phyloP scores from a whole-genome alignment of 2,888 invertebrate species.

The Pterobdella sp. region DNA sequence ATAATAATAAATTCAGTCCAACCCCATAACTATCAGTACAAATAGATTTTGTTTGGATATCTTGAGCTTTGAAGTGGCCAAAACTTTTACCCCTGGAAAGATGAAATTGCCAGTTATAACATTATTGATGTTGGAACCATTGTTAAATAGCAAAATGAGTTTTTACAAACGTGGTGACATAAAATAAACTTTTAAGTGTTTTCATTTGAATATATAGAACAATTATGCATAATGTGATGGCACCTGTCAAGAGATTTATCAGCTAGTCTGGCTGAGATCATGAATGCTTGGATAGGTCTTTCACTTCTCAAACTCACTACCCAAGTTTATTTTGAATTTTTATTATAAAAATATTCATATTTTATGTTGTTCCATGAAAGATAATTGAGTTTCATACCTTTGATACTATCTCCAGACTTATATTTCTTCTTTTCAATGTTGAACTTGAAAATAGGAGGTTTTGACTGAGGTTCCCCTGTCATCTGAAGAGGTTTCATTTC shows the following conservation, averaged over 20 bases:
- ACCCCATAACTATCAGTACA: conserved; percentile 3
- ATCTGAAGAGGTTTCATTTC: conserved; percentile 28
- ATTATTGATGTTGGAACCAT: too few relatives aligned
- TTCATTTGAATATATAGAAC: too few relatives aligned
- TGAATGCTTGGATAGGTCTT: conserved; percentile 31
- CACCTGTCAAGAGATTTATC: conserved; percentile 23
- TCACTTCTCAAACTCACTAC: conserved; percentile 25
- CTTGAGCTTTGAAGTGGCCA: conserved; percentile 12
- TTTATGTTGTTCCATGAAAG: not conserved
- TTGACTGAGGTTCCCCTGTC: conserved; percentile 18
- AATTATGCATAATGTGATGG: too few relatives aligned
- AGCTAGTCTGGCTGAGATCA: conserved; percentile 35
- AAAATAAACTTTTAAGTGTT: too few relatives aligned
- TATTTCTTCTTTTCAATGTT: conserved; percentile 25
- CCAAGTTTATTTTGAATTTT: conserved; percentile 24
- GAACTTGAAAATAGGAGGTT: conserved; percentile 29
- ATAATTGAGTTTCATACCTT: conserved; percentile 18
- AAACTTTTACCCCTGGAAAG: not conserved
- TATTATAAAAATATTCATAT: not conserved
- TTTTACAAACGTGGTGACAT: too few relatives aligned
- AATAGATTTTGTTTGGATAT: not conserved
- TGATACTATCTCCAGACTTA: conserved; percentile 25
- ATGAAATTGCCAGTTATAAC: not conserved
- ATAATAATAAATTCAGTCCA: too few relatives aligned
- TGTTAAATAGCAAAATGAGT: too few relatives aligned